Conservation (phyloP, 1,140 invertebrate species). For the Macrotrachela quadricornifera region DNA sequence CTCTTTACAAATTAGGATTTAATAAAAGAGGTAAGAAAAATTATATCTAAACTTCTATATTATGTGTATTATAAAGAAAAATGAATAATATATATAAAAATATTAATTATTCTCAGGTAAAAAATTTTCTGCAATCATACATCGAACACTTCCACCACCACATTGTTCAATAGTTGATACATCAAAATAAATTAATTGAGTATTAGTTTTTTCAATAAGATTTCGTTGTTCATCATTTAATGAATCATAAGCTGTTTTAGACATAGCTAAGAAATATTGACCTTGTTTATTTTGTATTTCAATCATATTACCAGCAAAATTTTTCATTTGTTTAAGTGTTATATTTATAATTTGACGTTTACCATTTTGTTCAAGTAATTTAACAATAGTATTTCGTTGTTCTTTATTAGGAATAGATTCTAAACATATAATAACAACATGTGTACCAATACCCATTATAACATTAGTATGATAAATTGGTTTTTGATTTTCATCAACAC, state of each 20-base stretch:
- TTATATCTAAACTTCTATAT: too few species aligned
- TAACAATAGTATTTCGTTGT: constrained; percentile 5
- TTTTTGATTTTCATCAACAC: not conserved
- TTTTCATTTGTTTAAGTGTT: constrained; percentile 11
- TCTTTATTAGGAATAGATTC: constrained; percentile 10
- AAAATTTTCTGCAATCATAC: constrained; percentile 16
- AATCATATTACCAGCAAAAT: constrained; percentile 14
- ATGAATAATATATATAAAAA: not conserved
- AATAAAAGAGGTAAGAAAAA: too few species aligned
- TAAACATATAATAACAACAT: constrained; percentile 12
- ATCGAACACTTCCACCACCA: constrained; percentile 15
- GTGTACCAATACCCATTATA: constrained; percentile 13
- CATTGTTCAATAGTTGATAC: constrained; percentile 12
- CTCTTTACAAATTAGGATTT: too few species aligned
- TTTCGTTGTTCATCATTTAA: constrained; percentile 11
- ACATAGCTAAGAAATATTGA: constrained; percentile 11
- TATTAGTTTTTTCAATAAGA: constrained; percentile 6
- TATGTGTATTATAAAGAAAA: too few species aligned
- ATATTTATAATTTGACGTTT: constrained; percentile 11
- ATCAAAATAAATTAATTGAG: constrained; percentile 10
- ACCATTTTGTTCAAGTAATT: constrained; percentile 6
- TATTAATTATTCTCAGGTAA: not conserved
- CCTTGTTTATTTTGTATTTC: constrained; percentile 7
- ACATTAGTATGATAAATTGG: constrained; percentile 17
- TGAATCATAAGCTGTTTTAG: constrained; percentile 9